These are phyloP conservation scores for Centroberyx gerrardi DNA, from an alignment of 2,797 vertebrate species.

Conservation along the genomic window DNA sequence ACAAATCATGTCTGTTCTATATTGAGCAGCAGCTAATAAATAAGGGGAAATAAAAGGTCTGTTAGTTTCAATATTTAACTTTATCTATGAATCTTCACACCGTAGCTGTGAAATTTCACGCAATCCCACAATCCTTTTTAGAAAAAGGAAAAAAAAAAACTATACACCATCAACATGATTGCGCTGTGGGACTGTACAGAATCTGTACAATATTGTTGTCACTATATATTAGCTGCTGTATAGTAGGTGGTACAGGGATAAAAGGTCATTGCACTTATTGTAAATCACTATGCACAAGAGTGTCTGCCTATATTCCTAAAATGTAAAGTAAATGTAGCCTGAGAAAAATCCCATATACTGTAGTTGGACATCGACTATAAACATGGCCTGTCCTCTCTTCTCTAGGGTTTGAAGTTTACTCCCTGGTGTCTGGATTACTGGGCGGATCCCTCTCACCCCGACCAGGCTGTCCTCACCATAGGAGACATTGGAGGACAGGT, in stretches of 20 bases:
- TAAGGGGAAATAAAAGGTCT: no score
- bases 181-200: no score
- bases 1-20: no score
- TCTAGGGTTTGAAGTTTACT: conserved; percentile 81
- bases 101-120: no score
- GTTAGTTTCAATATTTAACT: no score
- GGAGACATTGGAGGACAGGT: conserved; percentile 90
- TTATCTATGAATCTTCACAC: no score
- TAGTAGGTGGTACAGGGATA: not conserved
- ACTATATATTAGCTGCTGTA: not conserved
- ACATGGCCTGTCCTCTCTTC: not conserved
- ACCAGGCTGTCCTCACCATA: conserved; percentile 85
- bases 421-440: conserved; percentile 88
- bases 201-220: no score
- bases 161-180: no score
- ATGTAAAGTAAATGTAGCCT: not conserved
- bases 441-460: conserved; percentile 79
- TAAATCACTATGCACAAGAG: not conserved
- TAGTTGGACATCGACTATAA: not conserved
- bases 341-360: not conserved
- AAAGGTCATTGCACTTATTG: not conserved
- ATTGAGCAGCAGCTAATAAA: no score
- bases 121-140: no score
- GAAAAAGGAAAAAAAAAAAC: no score
- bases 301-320: not conserved